Base-by-base conservation (phyloP, 2,888 invertebrate genomes). In the Theristus sp. region DNA sequence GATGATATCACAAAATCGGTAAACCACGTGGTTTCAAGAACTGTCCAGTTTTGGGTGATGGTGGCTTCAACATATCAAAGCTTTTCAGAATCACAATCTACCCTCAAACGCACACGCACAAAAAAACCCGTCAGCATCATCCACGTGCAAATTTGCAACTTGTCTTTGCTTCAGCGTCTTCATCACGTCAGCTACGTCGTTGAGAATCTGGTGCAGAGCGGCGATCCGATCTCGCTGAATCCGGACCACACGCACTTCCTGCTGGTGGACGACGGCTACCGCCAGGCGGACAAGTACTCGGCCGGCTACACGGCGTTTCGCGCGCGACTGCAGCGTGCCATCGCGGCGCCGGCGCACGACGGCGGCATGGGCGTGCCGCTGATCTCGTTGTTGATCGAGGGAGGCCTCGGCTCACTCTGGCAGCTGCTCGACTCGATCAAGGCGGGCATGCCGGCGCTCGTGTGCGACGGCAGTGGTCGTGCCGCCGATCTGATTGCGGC, bases 201-300 rank as follows among this genome's bases (percentile, higher is more conserved):
- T 49, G 49, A n/a, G n/a, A 10, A 49, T 3, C 49, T n/a, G 13
- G 3, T 10, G 3, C n/a, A n/a, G 3, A 10, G 49, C 20, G 49
- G 49, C 3, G 20, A 49, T 17, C n/a, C 49, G n/a, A 74, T 75
- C 3, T 73, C 73, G 10, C 68, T 77, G n/a, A 75, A 77, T 62
- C 72, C 74, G 2, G 70, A 76, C 64, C 76, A 77, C 68, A 76
- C 77, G 10, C 77, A 77, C 66, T 77, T 76, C 64, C 68, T 77
- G 17, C 69, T 76, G 65, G 73, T 76, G 2, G 76, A 77, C 62
- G 72, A 75, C 64, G 75, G 75, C 1, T 62, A 65, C 60, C 64
- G 74, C 30, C 68, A 67, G 49, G 30, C 38, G 2, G 56, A 56
- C 22, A 56, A 38, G n/a, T 60, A 59, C 6, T 59, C 25, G 17